Evolutionary conservation across 2,888 invertebrate species (phyloP), one percentile per base, ranked within the genome.

Genomic region (Eupeodes latifasciatus): DNA sequence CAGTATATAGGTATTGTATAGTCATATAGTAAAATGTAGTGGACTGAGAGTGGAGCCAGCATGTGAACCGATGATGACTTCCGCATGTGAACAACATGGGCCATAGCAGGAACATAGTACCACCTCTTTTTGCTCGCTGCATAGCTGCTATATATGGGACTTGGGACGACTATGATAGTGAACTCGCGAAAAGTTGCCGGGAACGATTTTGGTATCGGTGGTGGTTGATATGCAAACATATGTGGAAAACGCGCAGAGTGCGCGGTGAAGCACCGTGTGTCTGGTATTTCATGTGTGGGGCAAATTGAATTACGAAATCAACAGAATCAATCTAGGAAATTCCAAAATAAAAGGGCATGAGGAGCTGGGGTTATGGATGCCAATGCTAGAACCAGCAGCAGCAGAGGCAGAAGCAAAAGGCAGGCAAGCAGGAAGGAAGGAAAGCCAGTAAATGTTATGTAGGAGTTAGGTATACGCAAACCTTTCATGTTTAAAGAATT

Each of bases 271-370:
- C 64, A 61, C 51, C 53, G 77, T 76, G 67, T 81, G 84, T 77
- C 87, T 81, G 87, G 76, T 81, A 62, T 83, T 84, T 77, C 80
- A 77, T 87, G 87, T 84, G 80, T 67, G 80, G 71, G 80, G 87
- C 84, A 88, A 88, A 88, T 88, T 88, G 88, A 88, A 88, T 88
- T 81, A 88, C 88, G 85, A 85, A 88, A 88, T 88, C 88, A 88
- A 88, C 85, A 81, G 85, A 88, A 85, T 88, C 85, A 88, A 88
- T 88, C 88, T 88, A 61, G 64, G 57, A 51, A 72, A 80, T 71
- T 69, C 47, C 27, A 49, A 66, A 66, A 55, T 62, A 61, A 55
- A 11, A 36, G 59, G 27, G 47, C 10, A 61, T n/a, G 47, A 16
- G 53, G 40, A 40, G 47, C 2, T 49, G 16, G 36, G 55, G 19